Evolutionary conservation across 2,797 vertebrate species (phyloP).

Genomic region (Heliangelus exortis): DNA sequence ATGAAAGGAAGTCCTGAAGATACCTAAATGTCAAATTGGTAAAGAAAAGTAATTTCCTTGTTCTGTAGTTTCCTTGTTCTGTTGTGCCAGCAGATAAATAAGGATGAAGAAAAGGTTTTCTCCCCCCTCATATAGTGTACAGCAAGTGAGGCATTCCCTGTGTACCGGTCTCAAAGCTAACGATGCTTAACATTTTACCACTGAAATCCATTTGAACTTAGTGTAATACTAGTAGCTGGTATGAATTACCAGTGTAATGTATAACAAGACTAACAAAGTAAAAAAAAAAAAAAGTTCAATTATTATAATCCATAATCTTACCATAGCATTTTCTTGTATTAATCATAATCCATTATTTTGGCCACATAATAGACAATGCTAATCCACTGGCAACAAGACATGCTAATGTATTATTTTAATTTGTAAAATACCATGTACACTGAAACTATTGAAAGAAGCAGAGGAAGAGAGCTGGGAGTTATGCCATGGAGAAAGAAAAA

Average conservation of each 20-base stretch:
- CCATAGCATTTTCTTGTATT: neutral
- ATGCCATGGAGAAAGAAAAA: neutral
- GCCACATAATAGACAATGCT: neutral
- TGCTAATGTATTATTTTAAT: neutral
- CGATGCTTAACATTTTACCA: neutral
- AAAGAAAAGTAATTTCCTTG: neutral
- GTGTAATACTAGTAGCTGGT: neutral
- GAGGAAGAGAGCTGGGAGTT: slow-evolving; percentile 46
- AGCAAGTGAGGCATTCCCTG: neutral
- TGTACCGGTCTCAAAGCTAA: neutral
- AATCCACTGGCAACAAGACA: neutral
- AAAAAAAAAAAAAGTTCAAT: neutral
- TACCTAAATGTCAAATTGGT: neutral
- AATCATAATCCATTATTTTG: neutral
- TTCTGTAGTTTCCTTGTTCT: neutral
- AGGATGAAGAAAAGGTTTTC: neutral
- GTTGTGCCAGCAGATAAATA: neutral
- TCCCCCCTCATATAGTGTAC: neutral
- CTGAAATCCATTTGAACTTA: neutral
- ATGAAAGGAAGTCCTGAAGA: neutral
- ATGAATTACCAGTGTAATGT: neutral
- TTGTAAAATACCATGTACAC: neutral
- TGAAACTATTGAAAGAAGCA: neutral
- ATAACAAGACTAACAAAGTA: neutral
- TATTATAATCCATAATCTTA: neutral